A percentile compares a stretch with the other conserved stretches of the same genome.
Conservation (phyloP, 2,888 invertebrate species). For the Brenthis daphne region DNA sequence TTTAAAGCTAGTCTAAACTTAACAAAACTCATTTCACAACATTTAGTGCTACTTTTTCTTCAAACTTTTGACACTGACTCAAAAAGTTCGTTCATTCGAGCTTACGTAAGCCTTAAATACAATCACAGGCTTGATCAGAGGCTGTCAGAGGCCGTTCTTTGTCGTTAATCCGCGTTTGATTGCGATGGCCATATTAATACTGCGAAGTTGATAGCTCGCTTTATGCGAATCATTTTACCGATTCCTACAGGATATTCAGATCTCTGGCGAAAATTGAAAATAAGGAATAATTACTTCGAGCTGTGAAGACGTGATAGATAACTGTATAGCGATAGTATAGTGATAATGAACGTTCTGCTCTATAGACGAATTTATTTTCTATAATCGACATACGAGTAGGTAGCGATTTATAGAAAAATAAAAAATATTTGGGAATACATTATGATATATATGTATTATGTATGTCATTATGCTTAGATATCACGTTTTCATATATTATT, state of each 20-base stretch:
- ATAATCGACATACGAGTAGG: no score
- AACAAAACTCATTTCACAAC: conserved; percentile 11
- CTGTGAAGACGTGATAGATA: not conserved
- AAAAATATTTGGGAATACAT: no score
- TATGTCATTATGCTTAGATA: no score
- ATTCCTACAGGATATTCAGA: not conserved
- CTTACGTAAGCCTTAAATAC: conserved; percentile 31
- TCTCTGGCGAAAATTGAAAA: no score
- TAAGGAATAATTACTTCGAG: no score
- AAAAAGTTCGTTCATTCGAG: conserved; percentile 17
- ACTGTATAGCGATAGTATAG: no score
- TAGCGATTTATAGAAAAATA: no score
- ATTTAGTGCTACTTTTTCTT: conserved; percentile 10
- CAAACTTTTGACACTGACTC: conserved; percentile 4
- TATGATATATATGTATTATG: no score
- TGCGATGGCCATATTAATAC: conserved; percentile 44
- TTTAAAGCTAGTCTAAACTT: not conserved
- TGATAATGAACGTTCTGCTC: no score
- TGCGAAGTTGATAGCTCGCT: conserved; percentile 15
- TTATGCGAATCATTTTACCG: conserved; percentile 5
- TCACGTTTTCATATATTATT: no score
- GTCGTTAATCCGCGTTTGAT: conserved; percentile 49
- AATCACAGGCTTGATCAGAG: conserved; percentile 30
- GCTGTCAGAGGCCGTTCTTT: conserved; percentile 34
- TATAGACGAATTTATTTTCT: no score